Conservation (phyloP, 2,888 invertebrate species). For the Vesta saturnalis region DNA sequence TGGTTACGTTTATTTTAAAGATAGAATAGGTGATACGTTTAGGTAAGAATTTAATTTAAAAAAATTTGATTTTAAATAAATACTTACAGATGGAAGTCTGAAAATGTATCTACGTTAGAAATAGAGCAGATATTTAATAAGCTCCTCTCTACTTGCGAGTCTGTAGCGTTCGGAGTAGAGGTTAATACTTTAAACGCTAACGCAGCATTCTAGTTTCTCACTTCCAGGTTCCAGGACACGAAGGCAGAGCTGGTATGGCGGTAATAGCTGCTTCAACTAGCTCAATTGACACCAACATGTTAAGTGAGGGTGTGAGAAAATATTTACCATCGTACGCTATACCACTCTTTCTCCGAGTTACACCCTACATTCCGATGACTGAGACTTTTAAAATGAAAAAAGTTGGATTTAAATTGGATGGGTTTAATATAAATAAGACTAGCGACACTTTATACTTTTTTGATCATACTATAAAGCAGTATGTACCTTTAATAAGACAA, state of each 20-base stretch:
- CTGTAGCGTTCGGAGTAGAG: too few relatives aligned
- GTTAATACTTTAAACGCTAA: too few relatives aligned
- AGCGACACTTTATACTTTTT: too few relatives aligned
- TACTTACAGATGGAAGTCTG: too few relatives aligned
- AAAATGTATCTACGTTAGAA: too few relatives aligned
- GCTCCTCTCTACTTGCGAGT: too few relatives aligned
- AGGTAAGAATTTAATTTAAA: slow-evolving; percentile 63
- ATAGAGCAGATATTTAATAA: too few relatives aligned
- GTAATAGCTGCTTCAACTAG: slow-evolving; percentile 76
- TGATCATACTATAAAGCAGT: too few relatives aligned
- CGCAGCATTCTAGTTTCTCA: too few relatives aligned
- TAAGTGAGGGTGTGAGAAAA: neutral
- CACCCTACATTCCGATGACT: neutral
- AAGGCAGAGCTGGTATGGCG: slow-evolving; percentile 94
- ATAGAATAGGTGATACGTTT: slow-evolving; percentile 87
- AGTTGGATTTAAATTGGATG: neutral
- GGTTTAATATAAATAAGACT: neutral
- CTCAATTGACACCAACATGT: neutral
- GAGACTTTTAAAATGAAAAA: neutral
- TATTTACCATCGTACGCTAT: neutral
- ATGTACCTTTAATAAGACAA: too few relatives aligned
- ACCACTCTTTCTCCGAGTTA: neutral
- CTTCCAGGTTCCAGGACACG: slow-evolving; percentile 70
- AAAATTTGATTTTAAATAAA: too few relatives aligned
- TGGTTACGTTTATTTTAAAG: slow-evolving; percentile 93